Percentiles rank a stretch among this genome's conserved stretches.
These are phyloP conservation scores for Sisor rabdophorus DNA, from an alignment of 2,113 vertebrate species.

Conservation along the genomic window DNA sequence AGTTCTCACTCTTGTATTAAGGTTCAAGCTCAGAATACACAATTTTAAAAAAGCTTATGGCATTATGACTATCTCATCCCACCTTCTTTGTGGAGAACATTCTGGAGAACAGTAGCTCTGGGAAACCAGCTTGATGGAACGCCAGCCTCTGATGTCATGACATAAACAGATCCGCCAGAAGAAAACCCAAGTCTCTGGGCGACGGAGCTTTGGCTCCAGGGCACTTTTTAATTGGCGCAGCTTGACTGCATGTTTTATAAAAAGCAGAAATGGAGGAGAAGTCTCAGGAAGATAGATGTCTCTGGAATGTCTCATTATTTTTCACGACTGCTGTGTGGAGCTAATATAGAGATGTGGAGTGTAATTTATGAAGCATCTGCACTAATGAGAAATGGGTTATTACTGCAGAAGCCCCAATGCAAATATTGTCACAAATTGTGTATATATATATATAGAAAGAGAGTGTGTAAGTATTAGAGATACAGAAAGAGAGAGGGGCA, in stretches of 20 bases:
- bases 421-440: neutral
- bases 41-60: neutral
- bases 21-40: neutral
- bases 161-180: neutral
- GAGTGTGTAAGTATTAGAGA: neutral
- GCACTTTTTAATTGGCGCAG: conserved; percentile 38
- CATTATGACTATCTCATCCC: neutral
- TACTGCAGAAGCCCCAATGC: neutral
- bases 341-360: conserved; percentile 2
- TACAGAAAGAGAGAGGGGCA: no score
- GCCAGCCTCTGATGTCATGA: neutral
- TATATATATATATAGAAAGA: neutral
- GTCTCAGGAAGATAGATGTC: conserved; percentile 14
- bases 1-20: neutral
- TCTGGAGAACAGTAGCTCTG: neutral
- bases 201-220: conserved; percentile 20
- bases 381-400: conserved; percentile 4
- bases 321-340: conserved; percentile 4
- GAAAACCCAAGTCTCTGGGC: neutral
- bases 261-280: conserved; percentile 20
- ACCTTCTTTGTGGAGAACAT: neutral
- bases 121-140: neutral
- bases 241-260: conserved; percentile 29
- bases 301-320: conserved; percentile 25
- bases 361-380: conserved; percentile 23